Conservation (phyloP, 2,113 vertebrate genomes). For the Microtus montanus region DNA sequence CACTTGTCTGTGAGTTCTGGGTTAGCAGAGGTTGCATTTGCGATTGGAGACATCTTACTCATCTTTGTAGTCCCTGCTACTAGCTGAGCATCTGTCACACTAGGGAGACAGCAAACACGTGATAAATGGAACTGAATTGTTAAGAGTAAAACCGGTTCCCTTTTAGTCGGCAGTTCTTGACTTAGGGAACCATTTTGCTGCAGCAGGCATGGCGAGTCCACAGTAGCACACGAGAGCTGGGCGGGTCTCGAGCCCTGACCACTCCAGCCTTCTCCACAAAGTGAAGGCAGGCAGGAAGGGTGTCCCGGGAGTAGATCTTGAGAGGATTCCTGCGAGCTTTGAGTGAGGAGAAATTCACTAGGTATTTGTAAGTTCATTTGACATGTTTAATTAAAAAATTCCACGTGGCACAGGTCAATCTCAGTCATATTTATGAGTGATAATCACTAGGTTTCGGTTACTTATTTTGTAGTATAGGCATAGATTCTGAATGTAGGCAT, state of each 20-base stretch:
- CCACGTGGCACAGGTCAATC: conserved; percentile 50
- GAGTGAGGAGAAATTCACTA: conserved; percentile 16
- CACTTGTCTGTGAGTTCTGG: background rate
- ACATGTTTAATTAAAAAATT: conserved; percentile 57
- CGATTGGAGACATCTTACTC: background rate
- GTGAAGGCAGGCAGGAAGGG: background rate
- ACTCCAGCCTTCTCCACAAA: background rate
- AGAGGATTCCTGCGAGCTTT: background rate
- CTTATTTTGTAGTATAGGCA: conserved; percentile 80
- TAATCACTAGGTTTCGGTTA: conserved; percentile 78
- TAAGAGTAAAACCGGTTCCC: background rate
- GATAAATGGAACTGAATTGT: conserved; percentile 19
- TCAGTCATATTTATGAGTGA: conserved; percentile 73
- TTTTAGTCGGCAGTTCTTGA: background rate
- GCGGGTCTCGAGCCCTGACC: background rate
- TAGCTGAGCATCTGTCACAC: background rate
- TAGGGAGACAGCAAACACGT: background rate
- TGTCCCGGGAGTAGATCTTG: background rate
- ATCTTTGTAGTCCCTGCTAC: background rate
- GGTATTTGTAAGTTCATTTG: conserved; percentile 15
- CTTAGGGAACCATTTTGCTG: background rate
- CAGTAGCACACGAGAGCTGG: background rate
- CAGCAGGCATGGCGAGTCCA: background rate
- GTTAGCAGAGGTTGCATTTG: background rate
- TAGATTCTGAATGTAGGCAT: conserved; percentile 24